A percentile compares a stretch with the other conserved stretches of the same genome.
Conservation (phyloP, 2,888 invertebrate genomes). For the Noctua fimbriata region DNA sequence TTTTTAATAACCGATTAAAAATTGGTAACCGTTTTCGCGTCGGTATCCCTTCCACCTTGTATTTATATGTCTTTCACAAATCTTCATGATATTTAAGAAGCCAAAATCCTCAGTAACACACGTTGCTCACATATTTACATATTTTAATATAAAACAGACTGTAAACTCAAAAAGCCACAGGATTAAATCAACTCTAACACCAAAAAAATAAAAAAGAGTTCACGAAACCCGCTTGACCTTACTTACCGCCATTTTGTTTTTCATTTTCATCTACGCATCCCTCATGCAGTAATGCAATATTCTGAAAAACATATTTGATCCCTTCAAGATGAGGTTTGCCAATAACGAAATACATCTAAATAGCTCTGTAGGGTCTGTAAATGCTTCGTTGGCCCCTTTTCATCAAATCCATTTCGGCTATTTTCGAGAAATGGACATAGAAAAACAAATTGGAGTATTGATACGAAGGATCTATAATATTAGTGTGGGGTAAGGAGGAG, state of each 20-base stretch:
- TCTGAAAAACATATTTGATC: constrained; percentile 61
- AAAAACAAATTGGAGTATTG: constrained; percentile 33
- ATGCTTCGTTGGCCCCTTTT: constrained; percentile 54
- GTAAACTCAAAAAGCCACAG: background rate
- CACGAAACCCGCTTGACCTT: constrained; percentile 35
- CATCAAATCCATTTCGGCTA: constrained; percentile 50
- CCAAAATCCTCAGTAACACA: background rate
- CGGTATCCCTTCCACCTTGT: too few relatives aligned
- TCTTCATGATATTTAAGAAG: background rate
- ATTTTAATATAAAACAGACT: background rate
- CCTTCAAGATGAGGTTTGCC: constrained; percentile 58
- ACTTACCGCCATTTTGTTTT: constrained; percentile 32
- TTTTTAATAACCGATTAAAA: too few relatives aligned
- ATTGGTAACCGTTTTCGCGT: too few relatives aligned
- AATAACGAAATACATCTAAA: constrained; percentile 58
- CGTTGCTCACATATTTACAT: background rate
- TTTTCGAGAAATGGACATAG: constrained; percentile 47
- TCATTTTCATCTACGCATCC: constrained; percentile 30
- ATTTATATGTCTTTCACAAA: background rate
- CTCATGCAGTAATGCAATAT: constrained; percentile 53
- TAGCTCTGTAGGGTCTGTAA: constrained; percentile 35
- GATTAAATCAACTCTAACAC: constrained; percentile 7
- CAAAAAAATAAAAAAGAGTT: constrained; percentile 24
- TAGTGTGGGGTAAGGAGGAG: background rate
- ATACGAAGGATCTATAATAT: constrained; percentile 38